Base-by-base conservation (phyloP, 2,888 invertebrate species). In the Nebria salina region DNA sequence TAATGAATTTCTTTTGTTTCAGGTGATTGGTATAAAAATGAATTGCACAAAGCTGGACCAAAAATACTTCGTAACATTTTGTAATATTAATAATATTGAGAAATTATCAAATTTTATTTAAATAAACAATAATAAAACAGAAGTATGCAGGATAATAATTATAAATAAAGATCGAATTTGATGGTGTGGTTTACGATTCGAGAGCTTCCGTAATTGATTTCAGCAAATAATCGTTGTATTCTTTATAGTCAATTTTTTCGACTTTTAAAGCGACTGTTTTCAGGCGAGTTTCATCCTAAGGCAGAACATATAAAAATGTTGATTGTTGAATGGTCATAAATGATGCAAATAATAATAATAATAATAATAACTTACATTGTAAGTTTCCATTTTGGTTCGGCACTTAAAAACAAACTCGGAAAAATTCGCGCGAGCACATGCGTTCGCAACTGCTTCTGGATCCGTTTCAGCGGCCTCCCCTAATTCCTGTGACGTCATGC, bases 341-440 rank as follows among this genome's bases (percentile, higher is more conserved):
- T 2, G 1, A 54, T 2, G 5, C 34, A 72, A 73, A 20, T 20
- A n/a, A n/a, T n/a, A n/a, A n/a, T n/a, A n/a, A n/a, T n/a, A n/a
- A n/a, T n/a, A n/a, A n/a, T n/a, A n/a, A 20, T 20, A 20, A 91
- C 93, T 92, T 90, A 97, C 98, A 87, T 97, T 98, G 87, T 94
- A 99, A 11, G 93, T 94, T 89, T 99, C 99, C 90, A 96, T 92
- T 89, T 97, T 97, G 54, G 95, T 94, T 81, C 98, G 91, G 84
- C 98, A 91, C 88, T 95, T 96, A 87, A 98, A 95, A 43, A 95
- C 91, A 86, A 93, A 96, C 0, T 93, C 92, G 86, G 93, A 94
- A 88, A 98, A 98, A 84, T 93, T 92, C 42, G 95, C 92, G 6
- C 93, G 92, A 34, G 93, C 92, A 85, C 97, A 94, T 80, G 95